These are phyloP conservation scores for Megamerina dolium DNA, from an alignment of 2,888 invertebrate species.

Conservation along the genomic window DNA sequence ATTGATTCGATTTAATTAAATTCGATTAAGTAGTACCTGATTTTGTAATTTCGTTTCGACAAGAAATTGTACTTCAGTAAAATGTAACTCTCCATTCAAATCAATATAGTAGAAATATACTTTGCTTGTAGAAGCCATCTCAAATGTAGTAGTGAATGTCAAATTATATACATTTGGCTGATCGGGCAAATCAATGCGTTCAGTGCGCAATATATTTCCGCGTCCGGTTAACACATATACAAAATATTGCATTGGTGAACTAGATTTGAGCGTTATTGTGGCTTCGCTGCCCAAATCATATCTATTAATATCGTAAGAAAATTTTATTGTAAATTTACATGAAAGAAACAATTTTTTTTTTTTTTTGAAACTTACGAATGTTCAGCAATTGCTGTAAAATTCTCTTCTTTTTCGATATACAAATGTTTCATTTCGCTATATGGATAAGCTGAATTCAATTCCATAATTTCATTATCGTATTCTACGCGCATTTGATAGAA, in stretches of 20 bases:
- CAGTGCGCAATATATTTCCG: conserved; percentile 74
- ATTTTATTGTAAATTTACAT: too few species aligned
- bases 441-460: conserved; percentile 23
- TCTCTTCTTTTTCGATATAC: conserved; percentile 14
- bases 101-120: conserved; percentile 72
- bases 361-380: conserved; percentile 21
- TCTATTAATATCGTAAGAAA: background rate
- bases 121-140: conserved; percentile 78
- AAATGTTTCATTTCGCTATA: conserved; percentile 33
- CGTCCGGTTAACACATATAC: conserved; percentile 75
- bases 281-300: conserved; percentile 56
- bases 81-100: conserved; percentile 71
- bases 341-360: conserved; percentile 26
- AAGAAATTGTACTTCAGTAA: conserved; percentile 77
- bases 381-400: conserved; percentile 28
- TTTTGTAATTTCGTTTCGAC: conserved; percentile 61
- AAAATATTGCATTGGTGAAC: conserved; percentile 66
- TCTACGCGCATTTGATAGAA: conserved; percentile 27
- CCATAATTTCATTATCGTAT: conserved; percentile 30
- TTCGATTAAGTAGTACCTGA: conserved; percentile 10
- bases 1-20: conserved; percentile 15
- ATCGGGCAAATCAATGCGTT: conserved; percentile 57
- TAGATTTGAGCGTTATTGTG: conserved; percentile 68
- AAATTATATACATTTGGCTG: conserved; percentile 53
- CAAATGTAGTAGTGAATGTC: conserved; percentile 65